Percentiles rank a stretch among this genome's conserved stretches.
Evolutionary conservation across 2,113 vertebrate species (phyloP).

Genomic region (Chaetodon auriga): DNA sequence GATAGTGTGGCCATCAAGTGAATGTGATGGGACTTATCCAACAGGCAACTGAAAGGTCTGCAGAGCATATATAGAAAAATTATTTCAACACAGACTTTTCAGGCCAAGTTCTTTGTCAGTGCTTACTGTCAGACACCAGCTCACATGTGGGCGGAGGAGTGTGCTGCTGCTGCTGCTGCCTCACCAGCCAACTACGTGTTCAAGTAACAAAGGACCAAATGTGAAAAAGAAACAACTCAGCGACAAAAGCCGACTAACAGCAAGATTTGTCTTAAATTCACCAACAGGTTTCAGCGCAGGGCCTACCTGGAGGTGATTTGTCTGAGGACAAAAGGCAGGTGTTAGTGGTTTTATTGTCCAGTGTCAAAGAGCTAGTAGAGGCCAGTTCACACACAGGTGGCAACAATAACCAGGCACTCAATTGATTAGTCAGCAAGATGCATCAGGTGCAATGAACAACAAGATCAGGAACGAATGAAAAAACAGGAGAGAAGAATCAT

Average conservation of each 20-base stretch:
- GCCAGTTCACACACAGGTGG: constrained; percentile 26
- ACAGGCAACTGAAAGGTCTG: background rate
- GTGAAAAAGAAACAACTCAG: background rate
- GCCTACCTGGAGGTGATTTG: background rate
- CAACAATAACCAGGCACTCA: constrained; percentile 5
- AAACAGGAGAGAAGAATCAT: background rate
- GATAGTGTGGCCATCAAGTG: background rate
- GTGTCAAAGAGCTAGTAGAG: background rate
- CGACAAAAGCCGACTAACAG: background rate
- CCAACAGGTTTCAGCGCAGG: background rate
- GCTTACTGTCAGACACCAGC: background rate
- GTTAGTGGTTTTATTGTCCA: background rate
- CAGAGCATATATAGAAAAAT: background rate
- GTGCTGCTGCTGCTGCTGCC: background rate
- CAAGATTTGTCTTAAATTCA: background rate
- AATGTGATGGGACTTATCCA: constrained; percentile 1
- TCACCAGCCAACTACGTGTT: background rate
- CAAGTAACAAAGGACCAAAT: background rate
- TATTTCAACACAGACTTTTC: background rate
- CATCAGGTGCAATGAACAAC: constrained; percentile 23
- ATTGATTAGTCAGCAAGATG: constrained; percentile 19
- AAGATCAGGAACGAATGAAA: background rate
- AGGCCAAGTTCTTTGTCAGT: background rate
- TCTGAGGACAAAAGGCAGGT: too few relatives aligned
- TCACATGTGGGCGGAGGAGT: background rate